These are phyloP conservation scores for Pectinophora gossypiella DNA, from an alignment of 1,140 invertebrate genomes.

Conservation along the genomic window DNA sequence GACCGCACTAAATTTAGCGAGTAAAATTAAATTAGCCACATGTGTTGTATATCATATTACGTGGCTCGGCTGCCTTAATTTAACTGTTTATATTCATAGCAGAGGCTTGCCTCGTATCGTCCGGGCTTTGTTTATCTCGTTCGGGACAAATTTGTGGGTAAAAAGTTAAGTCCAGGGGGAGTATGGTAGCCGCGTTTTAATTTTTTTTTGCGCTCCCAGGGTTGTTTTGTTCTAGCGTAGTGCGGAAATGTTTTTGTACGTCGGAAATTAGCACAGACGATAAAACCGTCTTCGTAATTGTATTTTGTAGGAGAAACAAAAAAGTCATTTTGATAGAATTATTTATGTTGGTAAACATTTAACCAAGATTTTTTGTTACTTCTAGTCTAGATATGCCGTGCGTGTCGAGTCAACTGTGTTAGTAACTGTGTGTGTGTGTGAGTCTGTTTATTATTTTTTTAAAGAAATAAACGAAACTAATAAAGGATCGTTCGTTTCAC, in stretches of 20 bases:
- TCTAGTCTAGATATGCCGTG: too few relatives aligned
- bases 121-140: background rate
- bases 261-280: too few relatives aligned
- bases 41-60: background rate
- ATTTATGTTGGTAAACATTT: too few relatives aligned
- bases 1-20: background rate
- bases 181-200: background rate
- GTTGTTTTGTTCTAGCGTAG: background rate
- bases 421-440: too few relatives aligned
- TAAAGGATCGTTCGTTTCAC: too few relatives aligned
- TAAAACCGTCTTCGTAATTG: too few relatives aligned
- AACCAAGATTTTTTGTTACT: too few relatives aligned
- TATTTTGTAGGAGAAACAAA: too few relatives aligned
- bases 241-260: background rate
- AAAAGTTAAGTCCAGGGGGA: background rate
- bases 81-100: background rate
- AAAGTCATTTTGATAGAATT: too few relatives aligned
- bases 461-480: too few relatives aligned
- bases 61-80: background rate
- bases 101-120: background rate
- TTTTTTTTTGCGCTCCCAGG: background rate
- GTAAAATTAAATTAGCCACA: background rate
- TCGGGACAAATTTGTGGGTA: background rate
- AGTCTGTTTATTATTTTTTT: too few relatives aligned
- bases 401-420: too few relatives aligned